Conservation (phyloP, 1,140 invertebrate genomes). For the Marisa cornuarietis region DNA sequence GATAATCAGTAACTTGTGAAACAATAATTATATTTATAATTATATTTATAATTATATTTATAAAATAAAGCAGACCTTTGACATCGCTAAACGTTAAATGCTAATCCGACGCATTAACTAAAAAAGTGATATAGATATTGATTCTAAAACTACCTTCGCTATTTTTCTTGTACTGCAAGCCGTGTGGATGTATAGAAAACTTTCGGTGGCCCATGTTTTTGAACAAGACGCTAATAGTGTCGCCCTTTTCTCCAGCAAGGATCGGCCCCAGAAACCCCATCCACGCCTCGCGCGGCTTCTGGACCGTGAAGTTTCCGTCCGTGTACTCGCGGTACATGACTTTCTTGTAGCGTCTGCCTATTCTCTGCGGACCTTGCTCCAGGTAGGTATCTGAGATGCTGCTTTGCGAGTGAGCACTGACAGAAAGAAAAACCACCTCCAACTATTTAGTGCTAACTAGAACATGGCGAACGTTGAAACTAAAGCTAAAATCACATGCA, state of each 20-base stretch:
- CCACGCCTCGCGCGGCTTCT: constrained; percentile 34
- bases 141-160: constrained; percentile 31
- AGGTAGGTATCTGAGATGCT: constrained; percentile 6
- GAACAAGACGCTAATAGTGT: constrained; percentile 49
- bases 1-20: too few relatives aligned
- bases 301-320: constrained; percentile 40
- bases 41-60: too few relatives aligned
- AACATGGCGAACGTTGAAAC: too few relatives aligned
- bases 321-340: constrained; percentile 54
- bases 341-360: constrained; percentile 52
- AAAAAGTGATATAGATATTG: background rate
- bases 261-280: constrained; percentile 52
- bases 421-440: background rate
- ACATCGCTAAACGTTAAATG: background rate
- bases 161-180: constrained; percentile 37
- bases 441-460: too few relatives aligned
- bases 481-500: too few relatives aligned
- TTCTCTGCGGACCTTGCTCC: constrained; percentile 20
- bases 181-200: constrained; percentile 52
- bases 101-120: background rate
- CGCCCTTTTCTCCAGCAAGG: constrained; percentile 47
- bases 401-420: background rate
- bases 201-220: constrained; percentile 43
- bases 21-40: too few relatives aligned
- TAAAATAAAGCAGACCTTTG: background rate